phyloP scores from a whole-genome alignment of 2,113 vertebrate species.

The Psittacula cyanocephala region DNA sequence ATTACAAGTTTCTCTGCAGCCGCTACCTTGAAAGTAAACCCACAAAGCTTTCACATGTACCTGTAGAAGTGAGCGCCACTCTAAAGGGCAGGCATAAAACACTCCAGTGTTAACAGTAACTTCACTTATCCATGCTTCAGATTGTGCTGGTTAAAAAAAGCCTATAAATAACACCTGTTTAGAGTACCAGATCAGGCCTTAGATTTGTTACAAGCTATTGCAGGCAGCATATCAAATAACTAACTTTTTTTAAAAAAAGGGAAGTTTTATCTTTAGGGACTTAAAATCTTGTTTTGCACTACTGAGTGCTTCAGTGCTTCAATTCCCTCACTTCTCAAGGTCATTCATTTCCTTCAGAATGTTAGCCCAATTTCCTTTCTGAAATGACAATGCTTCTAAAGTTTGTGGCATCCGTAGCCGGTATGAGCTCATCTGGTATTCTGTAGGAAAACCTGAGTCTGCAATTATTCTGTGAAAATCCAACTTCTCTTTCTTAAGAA shows the following conservation, averaged over 20 bases:
- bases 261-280: neutral
- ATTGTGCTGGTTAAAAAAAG: neutral
- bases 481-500: neutral
- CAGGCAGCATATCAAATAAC: neutral
- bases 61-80: neutral
- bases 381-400: neutral
- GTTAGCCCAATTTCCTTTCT: neutral
- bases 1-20: neutral
- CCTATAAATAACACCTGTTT: neutral
- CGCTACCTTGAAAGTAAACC: neutral
- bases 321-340: neutral
- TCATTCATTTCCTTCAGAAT: neutral
- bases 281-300: neutral
- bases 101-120: neutral
- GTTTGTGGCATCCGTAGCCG: neutral
- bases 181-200: neutral
- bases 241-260: neutral
- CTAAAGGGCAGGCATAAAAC: accelerated
- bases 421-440: neutral
- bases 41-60: neutral
- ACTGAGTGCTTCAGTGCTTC: neutral
- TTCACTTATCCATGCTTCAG: neutral
- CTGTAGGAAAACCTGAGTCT: neutral
- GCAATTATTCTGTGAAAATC: conserved; percentile 7
- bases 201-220: neutral